phyloP scores from a whole-genome alignment of 2,797 vertebrate genomes.

The Takifugu rubripes region DNA sequence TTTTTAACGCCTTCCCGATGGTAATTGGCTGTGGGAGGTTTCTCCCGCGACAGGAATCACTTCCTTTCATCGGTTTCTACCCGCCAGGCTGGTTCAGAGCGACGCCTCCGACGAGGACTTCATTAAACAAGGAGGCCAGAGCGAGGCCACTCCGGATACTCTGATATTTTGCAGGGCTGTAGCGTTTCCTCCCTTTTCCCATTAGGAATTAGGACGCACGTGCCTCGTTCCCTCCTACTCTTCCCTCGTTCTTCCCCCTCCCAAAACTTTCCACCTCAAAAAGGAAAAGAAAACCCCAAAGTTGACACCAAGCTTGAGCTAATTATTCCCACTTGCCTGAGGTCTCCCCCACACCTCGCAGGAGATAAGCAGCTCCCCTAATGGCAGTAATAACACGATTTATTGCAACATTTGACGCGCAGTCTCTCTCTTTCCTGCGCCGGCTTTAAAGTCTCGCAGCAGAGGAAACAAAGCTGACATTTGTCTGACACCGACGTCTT shows the following conservation, averaged over 20 bases:
- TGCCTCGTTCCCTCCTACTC: constrained; percentile 6
- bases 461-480: constrained; percentile 40
- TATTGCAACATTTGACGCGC: constrained; percentile 37
- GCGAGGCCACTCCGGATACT: constrained; percentile 35
- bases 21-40: constrained; percentile 65
- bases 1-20: constrained; percentile 45
- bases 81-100: constrained; percentile 63
- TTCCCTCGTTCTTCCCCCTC: constrained; percentile 4
- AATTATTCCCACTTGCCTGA: constrained; percentile 52
- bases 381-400: constrained; percentile 46
- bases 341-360: constrained; percentile 34
- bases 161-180: constrained; percentile 18
- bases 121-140: constrained; percentile 63
- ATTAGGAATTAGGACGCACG: too few relatives aligned
- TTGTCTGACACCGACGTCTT: constrained; percentile 24
- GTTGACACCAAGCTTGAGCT: constrained; percentile 37
- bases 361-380: constrained; percentile 45
- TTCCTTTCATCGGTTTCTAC: constrained; percentile 64
- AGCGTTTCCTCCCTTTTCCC: too few relatives aligned
- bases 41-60: constrained; percentile 59
- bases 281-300: constrained; percentile 3
- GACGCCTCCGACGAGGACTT: constrained; percentile 53
- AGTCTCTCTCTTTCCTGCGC: constrained; percentile 16
- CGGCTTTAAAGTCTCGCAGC: constrained; percentile 17
- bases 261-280: constrained; percentile 20